phyloP scores from a whole-genome alignment of 2,888 invertebrate species.

The Hirtodrosophila duncani region DNA sequence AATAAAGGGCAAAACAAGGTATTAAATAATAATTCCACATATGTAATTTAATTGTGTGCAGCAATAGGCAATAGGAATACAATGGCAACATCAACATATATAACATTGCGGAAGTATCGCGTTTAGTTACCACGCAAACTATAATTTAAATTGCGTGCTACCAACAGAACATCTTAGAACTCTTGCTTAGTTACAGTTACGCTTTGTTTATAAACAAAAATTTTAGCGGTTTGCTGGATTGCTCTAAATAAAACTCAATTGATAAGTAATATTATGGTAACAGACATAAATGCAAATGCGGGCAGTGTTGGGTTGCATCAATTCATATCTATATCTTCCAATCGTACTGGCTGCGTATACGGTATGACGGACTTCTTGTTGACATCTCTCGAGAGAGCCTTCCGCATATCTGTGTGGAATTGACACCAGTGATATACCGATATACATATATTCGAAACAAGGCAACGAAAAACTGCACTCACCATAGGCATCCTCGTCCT shows the following conservation, averaged over 20 bases:
- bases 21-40: conserved; percentile 42
- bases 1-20: background rate
- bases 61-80: no score
- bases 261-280: conserved; percentile 20
- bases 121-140: no score
- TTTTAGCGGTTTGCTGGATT: background rate
- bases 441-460: no score
- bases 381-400: conserved; percentile 95
- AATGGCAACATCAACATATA: no score
- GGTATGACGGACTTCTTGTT: conserved; percentile 96
- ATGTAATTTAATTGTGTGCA: conserved; percentile 3
- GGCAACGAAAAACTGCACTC: conserved; percentile 46
- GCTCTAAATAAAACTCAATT: conserved; percentile 13
- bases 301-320: conserved; percentile 54
- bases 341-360: conserved; percentile 93
- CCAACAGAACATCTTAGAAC: background rate
- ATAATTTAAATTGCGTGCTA: conserved; percentile 13
- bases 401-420: conserved; percentile 92
- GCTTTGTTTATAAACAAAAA: conserved; percentile 3
- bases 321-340: conserved; percentile 91
- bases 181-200: conserved; percentile 11
- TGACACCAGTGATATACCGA: no score
- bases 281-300: conserved; percentile 62
- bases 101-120: no score
- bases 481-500: conserved; percentile 99